Base-by-base conservation (phyloP, 2,113 vertebrate genomes). In the Hipposideros armiger region DNA sequence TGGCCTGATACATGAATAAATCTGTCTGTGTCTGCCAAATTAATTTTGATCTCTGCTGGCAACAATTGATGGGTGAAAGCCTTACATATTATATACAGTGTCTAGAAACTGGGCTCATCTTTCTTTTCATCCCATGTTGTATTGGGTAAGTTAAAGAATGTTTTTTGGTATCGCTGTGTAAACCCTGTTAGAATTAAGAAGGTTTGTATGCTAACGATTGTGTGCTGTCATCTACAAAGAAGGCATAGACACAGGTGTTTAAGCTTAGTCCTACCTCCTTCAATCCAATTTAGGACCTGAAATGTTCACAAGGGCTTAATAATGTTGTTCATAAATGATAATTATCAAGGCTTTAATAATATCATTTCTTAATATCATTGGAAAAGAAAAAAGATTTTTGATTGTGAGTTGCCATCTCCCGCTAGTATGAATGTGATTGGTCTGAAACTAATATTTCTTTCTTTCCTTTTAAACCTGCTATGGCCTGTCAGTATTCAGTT, bases 1-100 rank as follows among this genome's bases (percentile, higher is more conserved):
- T 97, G 95, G 96, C 94, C 97, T 97, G 97, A 87, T 87, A 67
- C 67, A 73, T 94, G 87, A 92, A 97, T 97, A 95, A 95, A 96
- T 97, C 94, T 98, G 85, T 97, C 97, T 92, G 15, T 91, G 95
- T 98, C 97, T 96, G 95, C 95, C 96, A 97, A 98, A 98, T 98
- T 95, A 95, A 84, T 84, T 80, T 91, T 98, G 96, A 97, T 97
- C 96, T 98, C 95, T 92, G 64, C 88, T 70, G 88, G 89, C 90
- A 96, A 85, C 91, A 94, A 52, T 0, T 97, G 97, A 98, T 96
- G 91, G 92, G 89, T 97, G 95, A 97, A 92, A 96, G 62, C 72
- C 87, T 86, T 74, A 86, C 86, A 89, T 97, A 90, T 94, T 91
- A 93, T 91, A 92, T 97, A 83, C 20, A 86, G 66, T 26, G 0